Evolutionary conservation across 2,888 invertebrate species (phyloP).

Genomic region (Ophion ventricosus): DNA sequence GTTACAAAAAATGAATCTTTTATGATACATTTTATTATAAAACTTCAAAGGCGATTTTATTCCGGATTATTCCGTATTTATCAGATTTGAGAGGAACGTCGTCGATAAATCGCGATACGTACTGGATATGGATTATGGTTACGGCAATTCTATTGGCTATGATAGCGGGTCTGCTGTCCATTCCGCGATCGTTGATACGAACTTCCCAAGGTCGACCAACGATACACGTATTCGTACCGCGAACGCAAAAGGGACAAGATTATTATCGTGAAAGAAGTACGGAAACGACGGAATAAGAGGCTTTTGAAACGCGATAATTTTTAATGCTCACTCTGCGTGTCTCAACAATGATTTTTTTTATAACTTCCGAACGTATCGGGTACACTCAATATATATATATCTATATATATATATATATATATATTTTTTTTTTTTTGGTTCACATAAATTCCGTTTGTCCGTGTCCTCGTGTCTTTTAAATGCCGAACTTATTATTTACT

Average conservation of each 20-base stretch:
- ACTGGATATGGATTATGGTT: constrained; percentile 59
- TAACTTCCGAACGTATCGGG: neutral
- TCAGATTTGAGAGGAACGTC: constrained; percentile 44
- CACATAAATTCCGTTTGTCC: constrained; percentile 1
- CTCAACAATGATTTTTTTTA: neutral
- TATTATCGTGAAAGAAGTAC: constrained; percentile 1
- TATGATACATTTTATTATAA: too few relatives aligned
- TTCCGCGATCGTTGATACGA: constrained; percentile 45
- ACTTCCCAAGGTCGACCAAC: constrained; percentile 29
- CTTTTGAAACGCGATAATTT: neutral
- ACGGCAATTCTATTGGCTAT: constrained; percentile 31
- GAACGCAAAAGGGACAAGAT: neutral
- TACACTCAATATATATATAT: constrained; percentile 8
- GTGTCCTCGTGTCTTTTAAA: constrained; percentile 19
- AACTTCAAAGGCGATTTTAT: neutral
- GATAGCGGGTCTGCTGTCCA: constrained; percentile 50
- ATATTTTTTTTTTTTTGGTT: constrained; percentile 7
- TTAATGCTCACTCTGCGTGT: neutral
- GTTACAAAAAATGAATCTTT: too few relatives aligned
- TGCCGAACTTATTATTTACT: constrained; percentile 14
- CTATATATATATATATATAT: neutral
- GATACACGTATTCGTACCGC: constrained; percentile 55
- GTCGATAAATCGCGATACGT: constrained; percentile 32
- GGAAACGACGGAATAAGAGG: constrained; percentile 32
- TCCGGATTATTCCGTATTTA: neutral